Conservation (phyloP, 1,140 invertebrate species). For the Brachionus plicatilis region DNA sequence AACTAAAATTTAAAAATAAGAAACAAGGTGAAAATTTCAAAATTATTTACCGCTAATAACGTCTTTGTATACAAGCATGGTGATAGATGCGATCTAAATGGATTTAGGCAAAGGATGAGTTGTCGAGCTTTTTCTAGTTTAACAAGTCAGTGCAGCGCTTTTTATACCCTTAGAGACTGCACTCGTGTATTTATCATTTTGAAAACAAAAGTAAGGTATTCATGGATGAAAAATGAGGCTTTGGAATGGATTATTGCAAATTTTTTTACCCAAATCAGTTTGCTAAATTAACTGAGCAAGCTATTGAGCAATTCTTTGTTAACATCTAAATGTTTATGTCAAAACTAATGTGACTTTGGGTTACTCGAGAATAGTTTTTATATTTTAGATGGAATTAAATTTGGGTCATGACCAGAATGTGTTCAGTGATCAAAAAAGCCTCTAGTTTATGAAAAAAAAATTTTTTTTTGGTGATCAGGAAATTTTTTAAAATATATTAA, state of each 20-base stretch:
- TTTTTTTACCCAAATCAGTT: background rate
- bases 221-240: background rate
- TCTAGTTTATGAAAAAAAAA: too few species aligned
- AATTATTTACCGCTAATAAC: slow-evolving; percentile 4
- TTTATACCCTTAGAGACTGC: background rate
- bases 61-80: slow-evolving; percentile 22
- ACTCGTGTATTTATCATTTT: slow-evolving; percentile 6
- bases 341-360: background rate
- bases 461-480: too few species aligned
- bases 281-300: background rate
- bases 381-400: too few species aligned
- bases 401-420: too few species aligned
- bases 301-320: background rate
- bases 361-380: background rate
- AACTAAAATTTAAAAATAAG: background rate
- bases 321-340: background rate
- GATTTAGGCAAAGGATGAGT: slow-evolving; percentile 4
- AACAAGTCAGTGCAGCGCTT: background rate
- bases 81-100: background rate
- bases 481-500: too few species aligned
- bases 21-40: background rate
- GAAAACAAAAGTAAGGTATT: background rate
- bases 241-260: background rate
- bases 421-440: too few species aligned
- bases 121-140: background rate